Evolutionary conservation across 2,113 vertebrate species (phyloP), one percentile per base, ranked within the genome.

Genomic region (Dipodomys spectabilis): DNA sequence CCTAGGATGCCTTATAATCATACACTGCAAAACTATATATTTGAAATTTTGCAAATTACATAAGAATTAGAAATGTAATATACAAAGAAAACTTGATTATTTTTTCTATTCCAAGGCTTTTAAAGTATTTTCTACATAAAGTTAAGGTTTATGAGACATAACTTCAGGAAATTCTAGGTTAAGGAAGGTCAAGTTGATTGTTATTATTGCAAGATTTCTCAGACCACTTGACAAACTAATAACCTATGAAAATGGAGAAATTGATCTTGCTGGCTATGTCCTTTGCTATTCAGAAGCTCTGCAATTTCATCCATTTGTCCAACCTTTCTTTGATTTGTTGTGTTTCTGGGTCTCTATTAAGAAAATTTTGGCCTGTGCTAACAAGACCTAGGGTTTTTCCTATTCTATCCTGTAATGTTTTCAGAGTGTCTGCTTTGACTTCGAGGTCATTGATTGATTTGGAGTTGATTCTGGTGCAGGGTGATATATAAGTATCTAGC

Each of bases 161-260:
- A 80, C 53, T 88, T 94, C 91, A 13, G 6, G 28, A 77, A 90
- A 74, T 94, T 5, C 18, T 60, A 23, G 45, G 16, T 93, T 95
- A 83, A 95, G 64, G 25, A 88, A 72, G 57, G 72, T 45, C 22
- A 92, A 83, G 77, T 7, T 45, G 2, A 68, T 44, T 83, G 5
- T 88, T 11, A 87, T 92, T 81, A 68, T 72, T 92, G 35, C 23
- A 69, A 86, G 6, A 92, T 94, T 72, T 82, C 30, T 75, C 65
- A 89, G 60, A 79, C 2, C 4, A 89, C 79, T 88, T 93, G 88
- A 57, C 57, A 87, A 45, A 60, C 22, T 86, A 67, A 86, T 5
- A 3, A 23, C 45, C 53, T 72, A 81, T 80, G 64, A 87, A 86
- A 91, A 68, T 72, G 35, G 19, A 3, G 72, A 44, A 57, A 77